These are phyloP conservation scores for Chloroceryle inda DNA, from an alignment of 2,797 vertebrate species.

Conservation along the genomic window DNA sequence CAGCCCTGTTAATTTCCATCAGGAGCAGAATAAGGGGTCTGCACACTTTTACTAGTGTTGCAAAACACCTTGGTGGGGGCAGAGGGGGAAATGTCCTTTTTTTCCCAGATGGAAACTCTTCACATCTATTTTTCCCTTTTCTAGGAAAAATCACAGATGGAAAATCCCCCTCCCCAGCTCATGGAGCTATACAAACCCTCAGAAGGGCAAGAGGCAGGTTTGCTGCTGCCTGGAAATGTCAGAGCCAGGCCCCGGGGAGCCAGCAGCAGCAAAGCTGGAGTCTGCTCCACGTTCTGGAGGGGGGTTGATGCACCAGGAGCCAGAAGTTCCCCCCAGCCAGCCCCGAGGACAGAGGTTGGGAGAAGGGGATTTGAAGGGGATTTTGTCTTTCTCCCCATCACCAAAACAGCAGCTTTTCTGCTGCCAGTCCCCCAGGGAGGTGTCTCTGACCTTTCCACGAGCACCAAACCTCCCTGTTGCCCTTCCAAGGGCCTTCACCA, in stretches of 20 bases:
- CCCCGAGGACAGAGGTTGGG: accelerated
- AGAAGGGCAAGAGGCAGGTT: not conserved
- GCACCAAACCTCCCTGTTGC: not conserved
- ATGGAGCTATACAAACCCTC: not conserved
- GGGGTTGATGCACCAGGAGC: not conserved
- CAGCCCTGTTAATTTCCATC: not conserved
- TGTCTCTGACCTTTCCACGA: not conserved
- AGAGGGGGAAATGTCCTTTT: not conserved
- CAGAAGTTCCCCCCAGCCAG: not conserved
- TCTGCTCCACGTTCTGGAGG: not conserved
- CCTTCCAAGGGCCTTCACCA: not conserved
- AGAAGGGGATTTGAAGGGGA: not conserved
- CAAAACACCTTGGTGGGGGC: not conserved
- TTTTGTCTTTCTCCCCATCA: not conserved
- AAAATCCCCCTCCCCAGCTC: too few relatives aligned
- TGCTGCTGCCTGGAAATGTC: not conserved
- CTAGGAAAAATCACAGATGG: not conserved
- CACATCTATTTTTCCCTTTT: not conserved
- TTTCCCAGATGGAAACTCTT: not conserved
- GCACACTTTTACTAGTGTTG: not conserved
- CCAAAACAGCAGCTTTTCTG: not conserved
- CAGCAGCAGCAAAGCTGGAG: not conserved
- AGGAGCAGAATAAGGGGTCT: not conserved
- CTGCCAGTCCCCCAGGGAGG: accelerated
- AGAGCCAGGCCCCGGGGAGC: not conserved